phyloP scores from a whole-genome alignment of 2,888 invertebrate genomes.

The Drosophila borborema region DNA sequence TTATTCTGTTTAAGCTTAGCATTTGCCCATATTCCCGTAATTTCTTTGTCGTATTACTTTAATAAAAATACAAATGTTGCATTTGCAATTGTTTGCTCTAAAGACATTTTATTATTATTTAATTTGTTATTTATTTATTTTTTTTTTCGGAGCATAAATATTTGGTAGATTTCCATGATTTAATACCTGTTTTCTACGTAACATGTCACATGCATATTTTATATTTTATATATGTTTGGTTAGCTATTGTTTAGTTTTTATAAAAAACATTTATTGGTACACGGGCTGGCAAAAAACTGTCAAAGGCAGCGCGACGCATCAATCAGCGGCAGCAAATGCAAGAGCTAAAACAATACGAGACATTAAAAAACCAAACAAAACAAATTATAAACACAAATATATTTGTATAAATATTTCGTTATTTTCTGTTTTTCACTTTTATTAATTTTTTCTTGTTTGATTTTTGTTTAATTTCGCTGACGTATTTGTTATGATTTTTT shows the following conservation, averaged over 20 bases:
- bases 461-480: constrained; percentile 52
- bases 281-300: constrained; percentile 59
- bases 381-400: constrained; percentile 22
- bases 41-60: constrained; percentile 1
- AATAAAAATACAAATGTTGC: constrained; percentile 28
- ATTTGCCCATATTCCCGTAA: background rate
- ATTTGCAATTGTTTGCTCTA: constrained; percentile 4
- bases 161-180: constrained; percentile 48
- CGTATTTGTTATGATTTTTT: constrained; percentile 43
- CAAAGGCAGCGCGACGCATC: constrained; percentile 68
- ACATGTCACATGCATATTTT: constrained; percentile 6
- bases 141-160: constrained; percentile 21
- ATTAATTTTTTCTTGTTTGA: constrained; percentile 53
- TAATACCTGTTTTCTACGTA: constrained; percentile 38
- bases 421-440: background rate
- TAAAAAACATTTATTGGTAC: constrained; percentile 65
- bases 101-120: constrained; percentile 23
- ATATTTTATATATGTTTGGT: constrained; percentile 18
- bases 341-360: constrained; percentile 27
- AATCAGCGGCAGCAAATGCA: constrained; percentile 57
- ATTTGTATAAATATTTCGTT: constrained; percentile 4
- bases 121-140: constrained; percentile 17
- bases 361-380: constrained; percentile 1
- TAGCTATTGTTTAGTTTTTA: constrained; percentile 53
- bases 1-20: background rate